Evolutionary conservation across 2,113 vertebrate genomes (phyloP), one percentile per base, ranked within the genome.

Genomic region (Vimba vimba): DNA sequence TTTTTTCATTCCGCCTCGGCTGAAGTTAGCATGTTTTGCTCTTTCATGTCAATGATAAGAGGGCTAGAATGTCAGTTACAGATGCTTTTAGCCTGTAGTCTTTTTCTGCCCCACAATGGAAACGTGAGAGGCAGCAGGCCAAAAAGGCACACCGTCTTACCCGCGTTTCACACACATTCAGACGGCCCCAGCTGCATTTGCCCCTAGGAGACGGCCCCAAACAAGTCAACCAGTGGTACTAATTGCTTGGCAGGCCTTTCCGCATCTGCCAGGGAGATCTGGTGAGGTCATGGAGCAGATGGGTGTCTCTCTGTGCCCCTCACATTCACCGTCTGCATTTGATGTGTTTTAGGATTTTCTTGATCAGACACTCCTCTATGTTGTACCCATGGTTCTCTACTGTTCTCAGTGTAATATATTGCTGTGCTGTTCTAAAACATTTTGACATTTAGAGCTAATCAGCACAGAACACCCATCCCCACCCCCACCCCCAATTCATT

Each of bases 201-300:
- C 87, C 91, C 85, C n/a, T 84, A 88, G 91, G 90, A 90, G 91
- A 86, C 90, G 45, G 68, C 68, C 80, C 92, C 91, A 92, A 92
- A 93, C 91, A 94, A 93, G 92, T 93, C 92, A 93, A 92, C 87
- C 89, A 89, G 87, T 88, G 90, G 89, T 92, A 83, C 94, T 95
- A 95, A 94, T 95, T 94, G 94, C 90, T 92, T 93, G 93, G 93
- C 92, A 93, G 92, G 86, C 91, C 90, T 91, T 86, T 84, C 90
- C 88, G 93, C 94, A 94, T 94, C 94, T 95, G 94, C 92, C 92
- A 87, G 73, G 89, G 93, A 92, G 93, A 94, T 87, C 92, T 87
- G 82, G 81, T 93, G 93, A 93, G 93, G 93, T 94, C 95, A 92
- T 90, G 47, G 85, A 93, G 91, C 94, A 95, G 92, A 94, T 94